These are phyloP conservation scores for Stichopus chloronotus DNA, from an alignment of 35 echinoderm and acorn worm species.

Conservation along the genomic window DNA sequence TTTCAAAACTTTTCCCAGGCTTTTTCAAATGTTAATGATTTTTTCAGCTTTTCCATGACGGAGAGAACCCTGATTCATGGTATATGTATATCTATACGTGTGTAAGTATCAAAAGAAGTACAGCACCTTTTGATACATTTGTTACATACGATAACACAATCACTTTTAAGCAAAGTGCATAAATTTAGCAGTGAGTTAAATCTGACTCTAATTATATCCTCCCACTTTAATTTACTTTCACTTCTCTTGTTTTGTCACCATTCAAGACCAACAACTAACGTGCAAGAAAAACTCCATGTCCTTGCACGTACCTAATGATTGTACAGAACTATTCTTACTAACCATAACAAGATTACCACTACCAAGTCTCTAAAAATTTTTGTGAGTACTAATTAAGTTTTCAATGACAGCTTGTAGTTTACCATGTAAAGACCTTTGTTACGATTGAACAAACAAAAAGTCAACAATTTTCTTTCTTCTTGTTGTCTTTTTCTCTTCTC, in stretches of 20 bases:
- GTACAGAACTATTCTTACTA: background rate
- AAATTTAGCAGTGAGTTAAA: too few species aligned
- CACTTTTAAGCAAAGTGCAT: too few species aligned
- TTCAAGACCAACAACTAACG: background rate
- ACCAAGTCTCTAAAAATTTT: background rate
- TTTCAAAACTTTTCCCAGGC: too few species aligned
- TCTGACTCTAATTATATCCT: too few species aligned
- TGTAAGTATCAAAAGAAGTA: too few species aligned
- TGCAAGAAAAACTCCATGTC: background rate
- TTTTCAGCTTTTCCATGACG: too few species aligned
- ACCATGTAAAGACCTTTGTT: background rate
- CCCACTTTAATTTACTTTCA: too few species aligned
- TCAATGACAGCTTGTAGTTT: background rate
- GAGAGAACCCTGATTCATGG: too few species aligned
- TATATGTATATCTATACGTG: too few species aligned
- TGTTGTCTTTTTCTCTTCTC: background rate
- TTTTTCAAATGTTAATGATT: too few species aligned
- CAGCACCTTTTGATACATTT: too few species aligned
- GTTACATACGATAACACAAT: too few species aligned
- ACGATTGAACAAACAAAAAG: background rate
- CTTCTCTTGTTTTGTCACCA: background rate
- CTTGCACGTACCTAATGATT: background rate
- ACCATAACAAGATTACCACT: background rate
- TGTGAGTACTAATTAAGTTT: background rate
- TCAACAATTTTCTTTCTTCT: background rate